These are phyloP conservation scores for Rousettus leschenaultii DNA, from an alignment of 2,113 vertebrate species.

Conservation along the genomic window DNA sequence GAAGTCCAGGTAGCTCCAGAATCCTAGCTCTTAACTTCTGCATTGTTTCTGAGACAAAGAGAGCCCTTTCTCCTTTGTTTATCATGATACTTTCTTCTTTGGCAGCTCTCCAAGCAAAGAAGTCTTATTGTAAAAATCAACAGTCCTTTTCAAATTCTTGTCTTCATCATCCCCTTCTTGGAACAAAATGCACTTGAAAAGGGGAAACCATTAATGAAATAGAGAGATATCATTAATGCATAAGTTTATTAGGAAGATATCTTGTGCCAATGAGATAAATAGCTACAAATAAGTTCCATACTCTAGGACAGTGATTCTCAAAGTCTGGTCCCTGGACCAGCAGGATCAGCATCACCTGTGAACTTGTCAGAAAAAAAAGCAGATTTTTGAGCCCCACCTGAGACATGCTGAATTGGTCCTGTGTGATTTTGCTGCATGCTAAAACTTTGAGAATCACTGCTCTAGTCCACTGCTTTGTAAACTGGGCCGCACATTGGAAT, in stretches of 20 bases:
- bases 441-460: neutral
- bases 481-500: neutral
- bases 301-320: neutral
- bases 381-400: neutral
- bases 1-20: rapidly evolving
- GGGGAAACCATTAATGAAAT: neutral
- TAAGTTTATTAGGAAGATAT: neutral
- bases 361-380: neutral
- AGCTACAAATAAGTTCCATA: neutral
- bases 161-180: neutral
- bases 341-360: neutral
- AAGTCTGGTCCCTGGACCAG: neutral
- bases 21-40: neutral
- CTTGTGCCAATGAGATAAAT: neutral
- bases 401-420: neutral
- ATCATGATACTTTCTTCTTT: neutral
- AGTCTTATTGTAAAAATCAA: neutral
- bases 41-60: neutral
- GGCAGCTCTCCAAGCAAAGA: neutral
- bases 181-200: neutral
- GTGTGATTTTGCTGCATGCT: neutral
- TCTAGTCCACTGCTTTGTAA: neutral
- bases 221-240: neutral
- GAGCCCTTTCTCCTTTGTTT: neutral
- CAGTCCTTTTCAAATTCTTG: neutral